phyloP scores from a whole-genome alignment of 2,113 vertebrate species.

The Conger conger region DNA sequence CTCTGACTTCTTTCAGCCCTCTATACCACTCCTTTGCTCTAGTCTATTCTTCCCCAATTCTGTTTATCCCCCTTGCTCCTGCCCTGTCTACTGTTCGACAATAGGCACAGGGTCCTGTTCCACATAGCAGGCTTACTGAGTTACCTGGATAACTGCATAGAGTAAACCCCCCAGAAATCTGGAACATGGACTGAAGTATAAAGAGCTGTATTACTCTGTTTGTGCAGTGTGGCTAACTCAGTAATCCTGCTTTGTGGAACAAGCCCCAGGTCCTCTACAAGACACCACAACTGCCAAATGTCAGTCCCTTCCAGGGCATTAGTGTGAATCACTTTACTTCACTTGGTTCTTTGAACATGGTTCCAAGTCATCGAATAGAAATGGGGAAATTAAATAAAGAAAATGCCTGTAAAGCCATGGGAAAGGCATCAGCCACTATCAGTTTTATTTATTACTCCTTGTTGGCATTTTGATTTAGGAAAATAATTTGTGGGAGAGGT shows the following conservation, averaged over 20 bases:
- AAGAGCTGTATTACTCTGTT: no score
- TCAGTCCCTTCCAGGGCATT: neutral
- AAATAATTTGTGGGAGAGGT: constrained; percentile 43
- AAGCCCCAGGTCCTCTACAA: neutral
- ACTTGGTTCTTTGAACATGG: constrained; percentile 18
- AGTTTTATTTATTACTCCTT: constrained; percentile 48
- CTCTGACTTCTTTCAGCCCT: neutral
- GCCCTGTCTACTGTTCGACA: no score
- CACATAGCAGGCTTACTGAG: no score
- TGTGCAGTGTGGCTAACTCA: no score
- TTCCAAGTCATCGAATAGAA: constrained; percentile 28
- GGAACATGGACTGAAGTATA: no score
- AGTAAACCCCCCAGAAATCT: no score
- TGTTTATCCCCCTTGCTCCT: neutral
- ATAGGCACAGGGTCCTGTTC: no score
- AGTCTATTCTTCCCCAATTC: neutral
- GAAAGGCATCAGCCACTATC: constrained; percentile 37
- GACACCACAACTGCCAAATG: neutral
- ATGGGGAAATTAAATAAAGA: constrained; percentile 34
- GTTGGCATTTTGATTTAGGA: constrained; percentile 43
- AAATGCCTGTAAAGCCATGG: constrained; percentile 30
- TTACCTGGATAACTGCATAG: no score
- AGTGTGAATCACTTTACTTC: constrained; percentile 25
- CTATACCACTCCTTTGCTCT: neutral
- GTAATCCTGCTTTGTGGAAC: no score